Evolutionary conservation across 1,140 invertebrate genomes (phyloP).

Genomic region (Antheraea mylitta): DNA sequence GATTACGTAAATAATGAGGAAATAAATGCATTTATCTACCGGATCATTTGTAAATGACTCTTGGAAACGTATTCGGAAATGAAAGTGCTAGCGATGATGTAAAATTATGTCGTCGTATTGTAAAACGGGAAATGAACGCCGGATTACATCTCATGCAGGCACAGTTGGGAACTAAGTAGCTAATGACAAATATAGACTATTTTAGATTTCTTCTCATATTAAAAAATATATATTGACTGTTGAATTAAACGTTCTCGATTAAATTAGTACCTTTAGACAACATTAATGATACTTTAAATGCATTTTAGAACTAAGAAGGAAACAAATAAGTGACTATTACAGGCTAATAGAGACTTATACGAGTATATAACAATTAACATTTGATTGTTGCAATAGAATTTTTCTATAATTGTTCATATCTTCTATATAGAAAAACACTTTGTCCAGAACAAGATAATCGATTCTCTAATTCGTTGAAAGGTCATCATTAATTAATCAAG

Average conservation of each 20-base stretch:
- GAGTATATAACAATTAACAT: no score
- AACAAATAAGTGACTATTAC: no score
- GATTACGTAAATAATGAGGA: slow-evolving; percentile 8
- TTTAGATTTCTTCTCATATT: neutral
- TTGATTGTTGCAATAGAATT: no score
- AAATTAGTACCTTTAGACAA: no score
- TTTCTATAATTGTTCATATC: no score
- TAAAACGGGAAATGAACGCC: slow-evolving; percentile 9
- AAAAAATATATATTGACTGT: neutral
- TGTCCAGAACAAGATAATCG: no score
- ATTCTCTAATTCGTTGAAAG: no score
- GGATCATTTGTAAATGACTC: slow-evolving; percentile 6
- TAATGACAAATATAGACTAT: neutral
- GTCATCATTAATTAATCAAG: no score
- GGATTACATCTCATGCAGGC: neutral
- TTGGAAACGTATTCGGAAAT: slow-evolving; percentile 12
- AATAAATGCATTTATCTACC: slow-evolving; percentile 12
- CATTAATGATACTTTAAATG: no score
- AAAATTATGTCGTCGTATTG: neutral
- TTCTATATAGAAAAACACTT: no score
- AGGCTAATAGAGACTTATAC: no score
- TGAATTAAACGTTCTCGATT: neutral
- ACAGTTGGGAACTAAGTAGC: neutral
- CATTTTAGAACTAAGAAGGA: no score
- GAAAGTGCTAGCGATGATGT: slow-evolving; percentile 8